phyloP scores from a whole-genome alignment of 1,140 invertebrate genomes.

The Aleiodes sp. region DNA sequence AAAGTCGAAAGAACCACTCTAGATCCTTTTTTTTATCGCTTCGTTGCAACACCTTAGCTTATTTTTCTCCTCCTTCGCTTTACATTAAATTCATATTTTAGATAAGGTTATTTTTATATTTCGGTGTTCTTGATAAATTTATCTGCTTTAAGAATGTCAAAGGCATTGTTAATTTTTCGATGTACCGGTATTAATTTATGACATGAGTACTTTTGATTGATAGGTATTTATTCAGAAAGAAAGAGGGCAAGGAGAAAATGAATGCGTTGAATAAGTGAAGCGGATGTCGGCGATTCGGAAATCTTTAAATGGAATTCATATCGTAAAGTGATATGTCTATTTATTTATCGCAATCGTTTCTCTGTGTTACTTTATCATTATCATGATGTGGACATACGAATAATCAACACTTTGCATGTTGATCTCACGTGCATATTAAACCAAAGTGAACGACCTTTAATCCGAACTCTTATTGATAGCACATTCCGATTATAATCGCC shows the following conservation, averaged over 20 bases:
- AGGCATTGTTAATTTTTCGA: conserved; percentile 43
- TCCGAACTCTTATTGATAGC: background rate
- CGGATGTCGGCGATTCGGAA: conserved; percentile 33
- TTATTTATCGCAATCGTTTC: conserved; percentile 45
- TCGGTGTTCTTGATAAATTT: background rate
- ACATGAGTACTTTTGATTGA: conserved; percentile 52
- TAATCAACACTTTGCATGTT: conserved; percentile 26
- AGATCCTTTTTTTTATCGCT: conserved; percentile 40
- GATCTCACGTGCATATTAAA: background rate
- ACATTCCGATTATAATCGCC: background rate
- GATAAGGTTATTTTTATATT: too few species aligned
- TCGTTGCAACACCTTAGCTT: conserved; percentile 32
- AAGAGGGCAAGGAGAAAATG: background rate
- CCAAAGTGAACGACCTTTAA: background rate
- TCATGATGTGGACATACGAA: conserved; percentile 36
- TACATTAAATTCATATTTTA: conserved; percentile 2
- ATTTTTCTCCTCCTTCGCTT: conserved; percentile 22
- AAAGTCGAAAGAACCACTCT: conserved; percentile 44
- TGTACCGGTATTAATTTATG: conserved; percentile 52
- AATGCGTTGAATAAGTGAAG: conserved; percentile 40
- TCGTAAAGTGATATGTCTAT: conserved; percentile 40
- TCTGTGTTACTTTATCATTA: background rate
- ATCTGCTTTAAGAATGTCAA: conserved; percentile 7
- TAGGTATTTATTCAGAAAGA: conserved; percentile 47
- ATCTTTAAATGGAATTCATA: conserved; percentile 39